Base-by-base conservation (phyloP, 2,888 invertebrate genomes). In the Thera obeliscata region DNA sequence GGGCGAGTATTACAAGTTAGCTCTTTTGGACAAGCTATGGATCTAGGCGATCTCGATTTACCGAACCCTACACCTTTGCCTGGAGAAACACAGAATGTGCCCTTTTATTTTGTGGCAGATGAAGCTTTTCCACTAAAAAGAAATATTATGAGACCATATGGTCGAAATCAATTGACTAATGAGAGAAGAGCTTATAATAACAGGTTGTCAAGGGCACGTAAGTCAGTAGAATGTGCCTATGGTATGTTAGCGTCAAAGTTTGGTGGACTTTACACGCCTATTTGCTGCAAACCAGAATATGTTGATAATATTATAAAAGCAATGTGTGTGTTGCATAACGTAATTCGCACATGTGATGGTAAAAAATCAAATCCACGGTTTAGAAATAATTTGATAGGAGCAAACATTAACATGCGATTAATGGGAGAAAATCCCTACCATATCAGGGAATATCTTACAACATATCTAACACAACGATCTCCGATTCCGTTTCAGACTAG, bases 401-500 rank as follows among this genome's bases (percentile, higher is more conserved):
- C 11, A 49, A 49, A 49, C 49, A 49, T 49, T 49, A 58, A 22
- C 48, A 5, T 33, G 58, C 48, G 22, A 22, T 22, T 8, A 49
- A 49, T 22, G 46, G 22, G 4, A 35, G 48, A 58, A 58, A 35
- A 11, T 48, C 12, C 33, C 22, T 41, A 12, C 41, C 12, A 56
- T 56, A 33, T 48, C 33, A 35, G 33, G 22, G 48, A 46, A 58
- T 33, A 22, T 48, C 11, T 48, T 43, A 64, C 49, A 8, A 64
- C 48, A 64, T 64, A 64, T 33, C 9, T 64, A 57, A 57, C 52
- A 64, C 11, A n/a, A 33, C 49, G 56, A 64, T 48, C 58, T 64
- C 64, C 57, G 11, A 57, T 57, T 57, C 64, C 58, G 38, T 57
- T 64, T 64, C 64, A 57, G 41, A 64, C 46, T 46, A 64, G 64